Evolutionary conservation across 2,113 vertebrate genomes (phyloP).

Genomic region (Bos taurus): DNA sequence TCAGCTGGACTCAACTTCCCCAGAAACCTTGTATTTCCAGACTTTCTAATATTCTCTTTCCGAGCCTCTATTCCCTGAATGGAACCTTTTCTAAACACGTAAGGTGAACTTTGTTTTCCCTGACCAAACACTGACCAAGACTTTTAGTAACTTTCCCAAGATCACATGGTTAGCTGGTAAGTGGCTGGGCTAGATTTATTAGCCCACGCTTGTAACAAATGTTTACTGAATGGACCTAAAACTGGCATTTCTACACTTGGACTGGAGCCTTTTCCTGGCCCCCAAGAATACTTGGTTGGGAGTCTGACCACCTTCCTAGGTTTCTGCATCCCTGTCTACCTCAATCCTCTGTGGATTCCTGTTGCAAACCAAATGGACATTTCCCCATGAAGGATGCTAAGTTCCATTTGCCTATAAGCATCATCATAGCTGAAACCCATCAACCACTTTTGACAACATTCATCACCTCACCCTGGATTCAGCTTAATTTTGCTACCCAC

Average conservation of each 20-base stretch:
- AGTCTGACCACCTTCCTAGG: not conserved
- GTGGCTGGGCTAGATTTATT: not conserved
- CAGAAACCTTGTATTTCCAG: not conserved
- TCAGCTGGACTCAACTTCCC: not conserved
- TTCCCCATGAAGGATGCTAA: not conserved
- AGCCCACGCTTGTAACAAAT: not conserved
- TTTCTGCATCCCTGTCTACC: not conserved
- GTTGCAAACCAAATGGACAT: not conserved
- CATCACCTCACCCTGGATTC: not conserved
- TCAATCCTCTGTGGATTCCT: not conserved
- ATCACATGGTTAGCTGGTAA: not conserved
- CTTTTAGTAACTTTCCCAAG: not conserved
- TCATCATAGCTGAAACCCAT: not conserved
- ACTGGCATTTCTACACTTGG: not conserved
- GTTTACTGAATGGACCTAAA: not conserved
- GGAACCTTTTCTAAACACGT: not conserved
- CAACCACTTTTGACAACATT: not conserved
- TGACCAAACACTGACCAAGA: not conserved
- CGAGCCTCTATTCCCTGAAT: not conserved
- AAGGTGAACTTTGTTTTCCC: not conserved
- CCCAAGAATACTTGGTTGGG: not conserved
- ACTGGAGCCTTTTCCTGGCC: not conserved
- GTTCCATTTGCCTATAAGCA: not conserved
- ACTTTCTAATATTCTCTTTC: not conserved
- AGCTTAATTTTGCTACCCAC: not conserved